Percentiles rank a stretch among this genome's conserved stretches.
These are phyloP conservation scores for Diachrysia chrysitis DNA, from an alignment of 2,888 invertebrate genomes.

Conservation along the genomic window DNA sequence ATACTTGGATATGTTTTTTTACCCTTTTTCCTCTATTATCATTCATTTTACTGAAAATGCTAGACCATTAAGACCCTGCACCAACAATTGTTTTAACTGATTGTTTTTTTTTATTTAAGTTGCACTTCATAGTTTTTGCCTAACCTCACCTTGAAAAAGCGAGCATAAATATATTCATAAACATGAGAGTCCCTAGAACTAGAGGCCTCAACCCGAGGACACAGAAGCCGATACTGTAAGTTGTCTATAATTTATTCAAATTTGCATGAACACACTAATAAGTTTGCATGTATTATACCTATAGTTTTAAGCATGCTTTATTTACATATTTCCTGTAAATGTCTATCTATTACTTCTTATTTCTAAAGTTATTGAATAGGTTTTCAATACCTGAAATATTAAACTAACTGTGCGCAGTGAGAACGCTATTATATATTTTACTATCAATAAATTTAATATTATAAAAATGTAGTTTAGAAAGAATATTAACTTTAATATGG, in stretches of 20 bases:
- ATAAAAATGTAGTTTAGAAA: too few relatives aligned
- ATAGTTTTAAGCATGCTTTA: conserved; percentile 21
- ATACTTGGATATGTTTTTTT: conserved; percentile 13
- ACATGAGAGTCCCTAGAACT: conserved; percentile 75
- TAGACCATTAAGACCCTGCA: conserved; percentile 32
- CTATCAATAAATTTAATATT: too few relatives aligned
- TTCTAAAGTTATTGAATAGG: not conserved
- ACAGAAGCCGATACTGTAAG: conserved; percentile 75
- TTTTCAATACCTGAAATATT: too few relatives aligned
- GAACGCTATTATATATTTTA: too few relatives aligned
- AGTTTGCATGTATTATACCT: too few relatives aligned
- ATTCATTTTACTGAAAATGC: conserved; percentile 26
- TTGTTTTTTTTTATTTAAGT: conserved; percentile 33
- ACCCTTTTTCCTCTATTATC: conserved; percentile 24
- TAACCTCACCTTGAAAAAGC: conserved; percentile 28
- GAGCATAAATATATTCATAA: conserved; percentile 9
- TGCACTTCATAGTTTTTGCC: conserved; percentile 21
- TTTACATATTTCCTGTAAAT: conserved; percentile 44
- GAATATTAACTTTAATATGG: too few relatives aligned
- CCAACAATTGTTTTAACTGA: conserved; percentile 21
- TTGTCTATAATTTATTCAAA: conserved; percentile 37
- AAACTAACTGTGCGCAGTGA: too few relatives aligned
- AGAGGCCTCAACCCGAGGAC: conserved; percentile 71
- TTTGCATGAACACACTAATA: too few relatives aligned
- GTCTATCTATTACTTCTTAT: conserved; percentile 27